phyloP scores from a whole-genome alignment of 1,140 invertebrate genomes.

The Pissodes strobi region DNA sequence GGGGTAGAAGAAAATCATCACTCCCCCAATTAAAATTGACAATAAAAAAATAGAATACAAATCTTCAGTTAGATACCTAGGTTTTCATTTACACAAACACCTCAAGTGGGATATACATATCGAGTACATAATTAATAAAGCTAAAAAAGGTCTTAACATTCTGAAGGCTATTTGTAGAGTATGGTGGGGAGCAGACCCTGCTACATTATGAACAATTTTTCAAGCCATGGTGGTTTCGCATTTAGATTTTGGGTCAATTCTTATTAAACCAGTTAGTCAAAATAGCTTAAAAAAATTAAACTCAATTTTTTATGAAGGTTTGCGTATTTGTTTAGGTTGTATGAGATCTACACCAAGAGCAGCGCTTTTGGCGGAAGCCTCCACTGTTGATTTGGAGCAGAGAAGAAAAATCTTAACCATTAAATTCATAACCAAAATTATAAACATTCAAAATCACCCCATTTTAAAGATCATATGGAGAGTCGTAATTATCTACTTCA shows the following conservation, averaged over 20 bases:
- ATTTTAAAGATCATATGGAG: background rate
- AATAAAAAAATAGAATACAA: background rate
- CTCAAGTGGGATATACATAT: constrained; percentile 30
- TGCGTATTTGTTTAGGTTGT: background rate
- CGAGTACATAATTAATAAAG: constrained; percentile 15
- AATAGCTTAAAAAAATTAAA: constrained; percentile 10
- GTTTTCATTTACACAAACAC: constrained; percentile 13
- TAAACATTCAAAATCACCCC: constrained; percentile 11
- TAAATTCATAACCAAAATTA: constrained; percentile 24
- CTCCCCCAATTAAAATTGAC: background rate
- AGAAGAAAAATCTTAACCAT: constrained; percentile 7
- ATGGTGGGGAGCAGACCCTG: constrained; percentile 34
- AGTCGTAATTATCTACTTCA: background rate
- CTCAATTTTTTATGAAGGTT: constrained; percentile 7
- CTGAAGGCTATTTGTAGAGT: constrained; percentile 26
- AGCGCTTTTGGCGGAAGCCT: background rate
- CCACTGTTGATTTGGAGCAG: background rate
- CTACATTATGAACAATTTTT: background rate
- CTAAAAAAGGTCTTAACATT: constrained; percentile 24
- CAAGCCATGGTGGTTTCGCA: constrained; percentile 18
- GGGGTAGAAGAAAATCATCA: background rate
- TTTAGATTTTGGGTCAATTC: constrained; percentile 32
- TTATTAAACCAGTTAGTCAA: constrained; percentile 15
- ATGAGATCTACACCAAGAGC: background rate
- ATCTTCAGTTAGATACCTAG: constrained; percentile 23